Percentiles rank a stretch among this genome's conserved stretches.
phyloP scores from a whole-genome alignment of 2,888 invertebrate species.

The Caenorhabditis sinica region DNA sequence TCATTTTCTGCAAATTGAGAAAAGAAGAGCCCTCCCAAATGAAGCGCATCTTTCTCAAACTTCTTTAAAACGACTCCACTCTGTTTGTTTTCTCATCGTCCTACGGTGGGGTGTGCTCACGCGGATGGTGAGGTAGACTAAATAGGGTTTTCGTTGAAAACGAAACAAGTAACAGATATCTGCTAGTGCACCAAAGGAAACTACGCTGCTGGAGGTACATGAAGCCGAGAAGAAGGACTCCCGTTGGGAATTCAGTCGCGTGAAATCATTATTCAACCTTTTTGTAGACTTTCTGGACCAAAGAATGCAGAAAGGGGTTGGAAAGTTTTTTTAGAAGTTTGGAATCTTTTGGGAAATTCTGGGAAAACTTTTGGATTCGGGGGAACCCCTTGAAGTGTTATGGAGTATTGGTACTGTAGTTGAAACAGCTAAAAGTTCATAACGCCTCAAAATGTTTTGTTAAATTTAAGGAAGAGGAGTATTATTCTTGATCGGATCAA shows the following conservation, averaged over 20 bases:
- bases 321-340: slow-evolving; percentile 7
- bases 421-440: too few species aligned
- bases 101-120: background rate
- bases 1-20: slow-evolving; percentile 48
- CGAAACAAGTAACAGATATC: slow-evolving; percentile 29
- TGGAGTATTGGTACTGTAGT: too few species aligned
- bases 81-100: slow-evolving; percentile 23
- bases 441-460: background rate
- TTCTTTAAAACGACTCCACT: background rate
- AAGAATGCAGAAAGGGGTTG: slow-evolving; percentile 16
- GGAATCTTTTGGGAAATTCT: background rate
- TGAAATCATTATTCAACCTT: slow-evolving; percentile 63
- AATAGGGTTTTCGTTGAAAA: slow-evolving; percentile 27
- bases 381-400: background rate
- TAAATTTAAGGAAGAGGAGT: background rate
- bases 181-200: slow-evolving; percentile 18
- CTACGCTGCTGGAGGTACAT: slow-evolving; percentile 22
- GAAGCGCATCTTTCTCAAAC: slow-evolving; percentile 15
- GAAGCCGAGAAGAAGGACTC: background rate
- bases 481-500: slow-evolving; percentile 14
- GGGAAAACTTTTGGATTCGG: background rate
- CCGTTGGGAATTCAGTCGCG: slow-evolving; percentile 41
- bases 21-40: slow-evolving; percentile 1
- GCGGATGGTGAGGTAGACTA: slow-evolving; percentile 1
- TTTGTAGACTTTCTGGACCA: slow-evolving; percentile 36